Percentiles rank a stretch among this genome's conserved stretches.
phyloP scores from a whole-genome alignment of 2,113 vertebrate genomes.

The Sporophila hypoxantha region DNA sequence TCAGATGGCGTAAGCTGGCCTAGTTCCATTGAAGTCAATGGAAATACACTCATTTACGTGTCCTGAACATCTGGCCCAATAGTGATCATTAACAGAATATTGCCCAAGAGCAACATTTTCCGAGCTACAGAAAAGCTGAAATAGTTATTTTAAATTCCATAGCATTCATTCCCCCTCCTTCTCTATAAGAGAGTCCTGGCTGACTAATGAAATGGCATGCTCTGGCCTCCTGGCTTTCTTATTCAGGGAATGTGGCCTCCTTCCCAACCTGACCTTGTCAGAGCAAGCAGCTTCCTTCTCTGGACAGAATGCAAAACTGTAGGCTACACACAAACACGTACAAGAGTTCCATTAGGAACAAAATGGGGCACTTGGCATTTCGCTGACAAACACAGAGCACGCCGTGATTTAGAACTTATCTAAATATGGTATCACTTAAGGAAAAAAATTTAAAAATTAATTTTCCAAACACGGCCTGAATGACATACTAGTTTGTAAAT shows the following conservation, averaged over 20 bases:
- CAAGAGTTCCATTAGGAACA: background rate
- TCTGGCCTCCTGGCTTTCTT: constrained; percentile 14
- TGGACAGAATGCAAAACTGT: background rate
- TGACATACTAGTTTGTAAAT: background rate
- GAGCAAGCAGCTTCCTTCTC: background rate
- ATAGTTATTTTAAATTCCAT: background rate
- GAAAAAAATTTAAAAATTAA: background rate
- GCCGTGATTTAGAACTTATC: background rate
- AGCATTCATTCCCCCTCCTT: background rate
- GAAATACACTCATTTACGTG: constrained; percentile 21
- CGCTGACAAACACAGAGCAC: background rate
- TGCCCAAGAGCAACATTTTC: constrained; percentile 36
- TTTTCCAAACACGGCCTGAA: background rate
- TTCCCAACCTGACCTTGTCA: constrained; percentile 5
- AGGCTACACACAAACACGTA: background rate
- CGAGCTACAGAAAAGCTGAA: constrained; percentile 9
- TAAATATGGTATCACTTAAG: background rate
- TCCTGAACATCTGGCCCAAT: constrained; percentile 27
- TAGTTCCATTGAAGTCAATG: constrained; percentile 6
- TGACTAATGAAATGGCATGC: background rate
- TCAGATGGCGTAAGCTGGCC: background rate
- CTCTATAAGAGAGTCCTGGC: background rate
- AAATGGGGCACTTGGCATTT: background rate
- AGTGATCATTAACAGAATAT: constrained; percentile 18
- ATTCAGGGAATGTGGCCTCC: background rate